A percentile compares a stretch with the other conserved stretches of the same genome.
Conservation (phyloP, 2,888 invertebrate genomes). For the Drosophila aldrichi region DNA sequence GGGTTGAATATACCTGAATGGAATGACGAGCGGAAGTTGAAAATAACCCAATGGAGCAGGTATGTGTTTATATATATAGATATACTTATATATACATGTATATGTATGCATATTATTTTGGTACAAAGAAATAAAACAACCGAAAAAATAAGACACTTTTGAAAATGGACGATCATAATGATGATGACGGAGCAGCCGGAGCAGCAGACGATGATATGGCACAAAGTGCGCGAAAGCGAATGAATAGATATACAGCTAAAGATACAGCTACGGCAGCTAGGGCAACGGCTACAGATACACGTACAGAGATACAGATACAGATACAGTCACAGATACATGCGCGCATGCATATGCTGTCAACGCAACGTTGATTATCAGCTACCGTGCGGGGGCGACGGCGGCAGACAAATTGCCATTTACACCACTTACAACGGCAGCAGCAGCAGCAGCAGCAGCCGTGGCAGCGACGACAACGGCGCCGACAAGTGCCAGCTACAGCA, state of each 20-base stretch:
- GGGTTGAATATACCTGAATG: constrained; percentile 34
- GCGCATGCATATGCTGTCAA: constrained; percentile 58
- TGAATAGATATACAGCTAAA: constrained; percentile 55
- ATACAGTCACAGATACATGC: constrained; percentile 29
- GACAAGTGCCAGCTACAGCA: constrained; percentile 39
- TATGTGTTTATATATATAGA: constrained; percentile 18
- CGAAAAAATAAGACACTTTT: constrained; percentile 63
- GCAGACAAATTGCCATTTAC: constrained; percentile 80
- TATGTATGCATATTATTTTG: constrained; percentile 15
- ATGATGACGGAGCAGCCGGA: constrained; percentile 62
- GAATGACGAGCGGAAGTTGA: constrained; percentile 61
- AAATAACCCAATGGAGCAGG: constrained; percentile 71
- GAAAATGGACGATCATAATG: constrained; percentile 73
- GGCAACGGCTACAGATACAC: constrained; percentile 17
- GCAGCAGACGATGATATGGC: constrained; percentile 72
- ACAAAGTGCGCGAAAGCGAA: constrained; percentile 68
- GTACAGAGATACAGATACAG: background rate
- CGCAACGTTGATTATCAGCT: constrained; percentile 62
- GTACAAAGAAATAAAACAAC: constrained; percentile 66
- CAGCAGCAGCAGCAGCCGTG: constrained; percentile 4
- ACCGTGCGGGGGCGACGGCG: constrained; percentile 68
- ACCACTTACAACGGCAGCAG: constrained; percentile 70
- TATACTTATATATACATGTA: background rate
- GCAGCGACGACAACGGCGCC: constrained; percentile 30
- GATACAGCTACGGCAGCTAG: constrained; percentile 22